Evolutionary conservation across 2,113 vertebrate genomes (phyloP).

Genomic region (Syrrhaptes paradoxus): DNA sequence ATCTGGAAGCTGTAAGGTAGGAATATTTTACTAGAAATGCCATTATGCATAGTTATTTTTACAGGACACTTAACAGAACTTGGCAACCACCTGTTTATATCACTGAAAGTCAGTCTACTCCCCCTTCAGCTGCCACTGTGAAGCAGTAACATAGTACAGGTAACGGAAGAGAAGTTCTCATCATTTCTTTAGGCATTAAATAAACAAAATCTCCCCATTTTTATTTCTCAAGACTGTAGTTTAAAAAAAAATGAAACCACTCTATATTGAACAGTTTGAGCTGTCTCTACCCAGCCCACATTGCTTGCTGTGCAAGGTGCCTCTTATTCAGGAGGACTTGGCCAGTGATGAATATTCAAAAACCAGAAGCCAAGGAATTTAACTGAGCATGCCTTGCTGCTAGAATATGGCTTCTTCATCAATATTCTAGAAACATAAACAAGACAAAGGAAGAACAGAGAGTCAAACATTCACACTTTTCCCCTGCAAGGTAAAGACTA

Average conservation of each 20-base stretch:
- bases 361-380: background rate
- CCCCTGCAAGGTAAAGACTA: background rate
- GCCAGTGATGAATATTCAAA: background rate
- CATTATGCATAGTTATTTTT: background rate
- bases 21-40: background rate
- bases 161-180: background rate
- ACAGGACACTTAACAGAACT: background rate
- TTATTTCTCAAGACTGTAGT: background rate
- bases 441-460: background rate
- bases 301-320: background rate
- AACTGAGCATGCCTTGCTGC: background rate
- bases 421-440: background rate
- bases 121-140: background rate
- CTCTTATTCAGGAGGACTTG: background rate
- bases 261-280: background rate
- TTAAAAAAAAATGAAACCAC: background rate
- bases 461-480: background rate
- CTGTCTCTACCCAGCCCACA: background rate
- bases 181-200: background rate
- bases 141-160: background rate
- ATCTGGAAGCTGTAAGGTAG: background rate
- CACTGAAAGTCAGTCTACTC: background rate
- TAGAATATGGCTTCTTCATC: background rate
- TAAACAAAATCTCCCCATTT: background rate
- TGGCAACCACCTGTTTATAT: background rate